Evolutionary conservation across 1,140 invertebrate species (phyloP).

Genomic region (Bombus breviceps): DNA sequence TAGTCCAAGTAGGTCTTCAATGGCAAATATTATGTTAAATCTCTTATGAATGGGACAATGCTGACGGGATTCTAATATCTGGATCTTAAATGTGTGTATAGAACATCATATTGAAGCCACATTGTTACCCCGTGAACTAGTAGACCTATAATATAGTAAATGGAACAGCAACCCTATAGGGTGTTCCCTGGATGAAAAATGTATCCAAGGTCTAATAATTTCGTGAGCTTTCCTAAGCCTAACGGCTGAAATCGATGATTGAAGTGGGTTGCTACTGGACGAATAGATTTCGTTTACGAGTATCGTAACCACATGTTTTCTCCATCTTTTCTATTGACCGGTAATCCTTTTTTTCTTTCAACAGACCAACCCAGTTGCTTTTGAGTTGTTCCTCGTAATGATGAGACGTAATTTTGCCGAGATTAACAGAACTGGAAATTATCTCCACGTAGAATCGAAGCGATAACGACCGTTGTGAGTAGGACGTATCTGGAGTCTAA

Average conservation of each 20-base stretch:
- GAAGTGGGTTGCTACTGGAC: not conserved
- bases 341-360: not conserved
- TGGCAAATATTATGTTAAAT: constrained; percentile 83
- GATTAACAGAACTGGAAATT: constrained; percentile 4
- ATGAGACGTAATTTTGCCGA: not conserved
- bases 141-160: constrained; percentile 67
- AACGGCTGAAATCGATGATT: not conserved
- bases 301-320: not conserved
- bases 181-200: constrained; percentile 47
- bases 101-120: constrained; percentile 74
- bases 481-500: not conserved
- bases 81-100: constrained; percentile 75
- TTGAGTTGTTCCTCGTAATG: not conserved
- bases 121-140: constrained; percentile 73
- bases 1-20: constrained; percentile 74
- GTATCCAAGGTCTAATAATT: constrained; percentile 43
- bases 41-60: constrained; percentile 80
- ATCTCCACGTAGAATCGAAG: not conserved
- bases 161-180: constrained; percentile 64
- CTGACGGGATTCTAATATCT: constrained; percentile 72
- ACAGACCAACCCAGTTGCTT: no score
- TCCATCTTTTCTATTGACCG: not conserved
- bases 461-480: constrained; percentile 11
- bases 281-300: not conserved
- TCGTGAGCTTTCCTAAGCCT: not conserved